Evolutionary conservation across 2,888 invertebrate species (phyloP).

Genomic region (Xestia rhomboidea): DNA sequence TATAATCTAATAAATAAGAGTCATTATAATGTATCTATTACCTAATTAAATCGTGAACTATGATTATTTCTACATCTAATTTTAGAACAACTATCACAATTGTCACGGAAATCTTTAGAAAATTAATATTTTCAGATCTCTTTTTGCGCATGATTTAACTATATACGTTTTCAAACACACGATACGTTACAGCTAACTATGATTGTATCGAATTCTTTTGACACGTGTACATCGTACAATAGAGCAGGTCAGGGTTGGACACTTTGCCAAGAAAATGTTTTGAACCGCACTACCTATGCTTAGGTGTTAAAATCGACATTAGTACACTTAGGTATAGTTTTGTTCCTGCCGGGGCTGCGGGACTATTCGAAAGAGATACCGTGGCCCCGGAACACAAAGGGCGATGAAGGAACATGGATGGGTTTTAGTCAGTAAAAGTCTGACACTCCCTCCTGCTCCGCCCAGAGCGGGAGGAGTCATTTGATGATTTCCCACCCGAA

Average conservation of each 20-base stretch:
- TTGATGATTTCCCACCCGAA: too few species aligned
- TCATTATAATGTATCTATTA: background rate
- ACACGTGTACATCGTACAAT: slow-evolving; percentile 45
- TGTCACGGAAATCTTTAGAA: background rate
- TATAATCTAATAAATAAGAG: background rate
- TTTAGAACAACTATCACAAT: background rate
- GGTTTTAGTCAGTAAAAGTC: too few species aligned
- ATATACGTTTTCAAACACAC: background rate
- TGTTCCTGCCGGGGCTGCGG: too few species aligned
- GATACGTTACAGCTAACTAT: background rate
- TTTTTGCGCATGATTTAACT: background rate
- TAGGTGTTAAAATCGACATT: slow-evolving; percentile 17
- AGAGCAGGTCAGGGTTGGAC: slow-evolving; percentile 40
- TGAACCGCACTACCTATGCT: slow-evolving; percentile 11
- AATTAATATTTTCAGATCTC: background rate
- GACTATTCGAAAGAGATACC: too few species aligned
- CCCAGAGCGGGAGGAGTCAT: too few species aligned
- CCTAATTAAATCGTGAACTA: background rate
- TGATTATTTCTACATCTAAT: background rate
- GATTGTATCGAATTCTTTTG: slow-evolving; percentile 15
- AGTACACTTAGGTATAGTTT: background rate
- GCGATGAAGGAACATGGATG: too few species aligned
- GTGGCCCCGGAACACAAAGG: too few species aligned
- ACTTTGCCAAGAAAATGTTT: slow-evolving; percentile 43
- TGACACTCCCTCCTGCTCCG: too few species aligned